Evolutionary conservation across 2,888 invertebrate genomes (phyloP).

Genomic region (Athalia cordata): DNA sequence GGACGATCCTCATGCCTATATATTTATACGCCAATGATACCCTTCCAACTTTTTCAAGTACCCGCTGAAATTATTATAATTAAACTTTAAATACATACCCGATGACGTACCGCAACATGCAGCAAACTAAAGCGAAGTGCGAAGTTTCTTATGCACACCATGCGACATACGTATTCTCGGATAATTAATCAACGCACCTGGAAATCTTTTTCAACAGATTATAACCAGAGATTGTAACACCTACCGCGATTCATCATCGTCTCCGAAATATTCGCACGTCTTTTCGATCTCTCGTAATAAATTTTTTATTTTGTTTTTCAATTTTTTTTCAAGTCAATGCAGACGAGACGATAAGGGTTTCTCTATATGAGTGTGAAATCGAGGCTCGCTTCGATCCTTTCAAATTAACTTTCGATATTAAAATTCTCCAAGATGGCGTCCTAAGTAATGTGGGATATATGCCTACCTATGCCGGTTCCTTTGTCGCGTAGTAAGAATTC

Average conservation of each 20-base stretch:
- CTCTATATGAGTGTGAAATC: no score
- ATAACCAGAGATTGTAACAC: no score
- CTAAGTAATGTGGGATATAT: constrained; percentile 3
- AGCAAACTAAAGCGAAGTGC: background rate
- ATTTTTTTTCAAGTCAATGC: no score
- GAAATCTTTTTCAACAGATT: background rate
- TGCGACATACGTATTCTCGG: background rate
- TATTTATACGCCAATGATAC: background rate
- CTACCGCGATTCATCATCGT: background rate
- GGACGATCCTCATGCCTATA: background rate
- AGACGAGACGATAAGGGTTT: no score
- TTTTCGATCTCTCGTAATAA: no score
- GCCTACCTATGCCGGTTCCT: constrained; percentile 31
- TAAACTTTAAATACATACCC: constrained; percentile 19
- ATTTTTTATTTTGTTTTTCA: no score
- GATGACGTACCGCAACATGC: no score
- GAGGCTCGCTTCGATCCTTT: background rate
- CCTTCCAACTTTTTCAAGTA: background rate
- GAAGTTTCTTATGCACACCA: background rate
- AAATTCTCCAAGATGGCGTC: constrained; percentile 46
- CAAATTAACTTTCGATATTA: background rate
- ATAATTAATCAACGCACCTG: background rate
- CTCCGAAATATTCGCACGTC: no score
- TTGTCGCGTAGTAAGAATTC: constrained; percentile 43
- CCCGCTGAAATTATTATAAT: background rate